phyloP scores from a whole-genome alignment of 2,797 vertebrate genomes.

The Echeneis naucrates region DNA sequence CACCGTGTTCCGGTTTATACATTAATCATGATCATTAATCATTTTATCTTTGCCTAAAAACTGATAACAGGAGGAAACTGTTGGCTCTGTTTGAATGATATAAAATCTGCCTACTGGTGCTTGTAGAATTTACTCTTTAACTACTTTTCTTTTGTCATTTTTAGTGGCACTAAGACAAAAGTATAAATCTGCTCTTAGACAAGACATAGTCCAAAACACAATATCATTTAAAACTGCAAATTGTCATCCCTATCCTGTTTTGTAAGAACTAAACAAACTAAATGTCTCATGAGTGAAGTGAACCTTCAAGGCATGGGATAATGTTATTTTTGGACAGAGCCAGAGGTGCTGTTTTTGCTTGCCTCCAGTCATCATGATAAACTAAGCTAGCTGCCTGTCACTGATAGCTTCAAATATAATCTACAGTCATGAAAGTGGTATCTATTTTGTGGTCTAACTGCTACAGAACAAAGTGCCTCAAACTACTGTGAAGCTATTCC shows the following conservation, averaged over 20 bases:
- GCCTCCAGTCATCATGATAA: not conserved
- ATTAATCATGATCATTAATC: slow-evolving; percentile 14
- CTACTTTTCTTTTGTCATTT: not conserved
- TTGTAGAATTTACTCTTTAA: not conserved
- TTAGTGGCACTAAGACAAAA: too few relatives aligned
- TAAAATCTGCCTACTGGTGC: not conserved
- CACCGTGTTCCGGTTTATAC: not conserved
- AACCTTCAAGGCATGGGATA: too few relatives aligned
- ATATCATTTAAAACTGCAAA: not conserved
- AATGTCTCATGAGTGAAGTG: too few relatives aligned
- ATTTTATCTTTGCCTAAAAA: slow-evolving; percentile 9
- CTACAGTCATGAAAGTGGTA: not conserved
- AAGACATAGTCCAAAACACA: not conserved
- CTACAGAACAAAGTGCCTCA: not conserved
- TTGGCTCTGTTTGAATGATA: not conserved
- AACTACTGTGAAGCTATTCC: slow-evolving; percentile 20
- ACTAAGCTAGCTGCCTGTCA: not conserved
- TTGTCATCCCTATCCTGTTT: not conserved
- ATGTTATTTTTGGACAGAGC: not conserved
- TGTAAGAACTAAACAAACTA: not conserved
- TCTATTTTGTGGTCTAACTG: not conserved
- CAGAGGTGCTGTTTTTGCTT: not conserved
- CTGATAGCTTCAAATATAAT: not conserved
- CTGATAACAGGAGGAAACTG: not conserved
- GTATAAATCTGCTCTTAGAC: not conserved